Evolutionary conservation across 1,140 invertebrate species (phyloP).

Genomic region (Choristoneura fumiferana): DNA sequence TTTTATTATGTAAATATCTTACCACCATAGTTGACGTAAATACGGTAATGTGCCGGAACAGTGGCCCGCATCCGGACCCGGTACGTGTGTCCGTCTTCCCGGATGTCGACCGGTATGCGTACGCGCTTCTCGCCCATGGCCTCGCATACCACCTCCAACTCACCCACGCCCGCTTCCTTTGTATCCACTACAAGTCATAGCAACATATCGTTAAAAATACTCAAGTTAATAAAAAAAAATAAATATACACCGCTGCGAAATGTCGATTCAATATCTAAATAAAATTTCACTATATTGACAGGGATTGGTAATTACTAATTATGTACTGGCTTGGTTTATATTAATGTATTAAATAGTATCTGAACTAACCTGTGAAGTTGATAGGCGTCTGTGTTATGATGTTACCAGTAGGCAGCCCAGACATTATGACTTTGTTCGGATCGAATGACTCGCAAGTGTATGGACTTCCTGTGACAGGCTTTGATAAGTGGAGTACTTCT

Average conservation of each 20-base stretch:
- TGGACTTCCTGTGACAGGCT: constrained; percentile 95
- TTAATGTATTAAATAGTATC: background rate
- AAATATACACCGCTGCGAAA: too few relatives aligned
- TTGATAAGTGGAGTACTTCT: constrained; percentile 94
- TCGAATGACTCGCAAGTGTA: constrained; percentile 98
- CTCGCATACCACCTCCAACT: constrained; percentile 88
- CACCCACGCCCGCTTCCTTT: constrained; percentile 92
- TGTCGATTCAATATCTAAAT: too few relatives aligned
- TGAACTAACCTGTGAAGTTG: constrained; percentile 86
- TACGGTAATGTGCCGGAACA: constrained; percentile 93
- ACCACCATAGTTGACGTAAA: constrained; percentile 92
- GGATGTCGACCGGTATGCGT: constrained; percentile 90
- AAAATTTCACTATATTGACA: too few relatives aligned
- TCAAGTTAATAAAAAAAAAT: too few relatives aligned
- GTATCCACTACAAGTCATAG: constrained; percentile 91
- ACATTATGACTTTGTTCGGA: constrained; percentile 86
- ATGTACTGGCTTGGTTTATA: too few relatives aligned
- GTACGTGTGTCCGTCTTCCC: constrained; percentile 85
- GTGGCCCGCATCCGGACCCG: constrained; percentile 92
- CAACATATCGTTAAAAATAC: too few relatives aligned
- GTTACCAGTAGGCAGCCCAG: constrained; percentile 87
- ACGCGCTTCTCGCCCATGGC: constrained; percentile 94
- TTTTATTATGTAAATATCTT: too few relatives aligned
- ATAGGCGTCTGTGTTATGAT: constrained; percentile 91
- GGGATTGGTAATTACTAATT: too few relatives aligned